phyloP scores from a whole-genome alignment of 2,888 invertebrate genomes.

The Aphodius sticticus region DNA sequence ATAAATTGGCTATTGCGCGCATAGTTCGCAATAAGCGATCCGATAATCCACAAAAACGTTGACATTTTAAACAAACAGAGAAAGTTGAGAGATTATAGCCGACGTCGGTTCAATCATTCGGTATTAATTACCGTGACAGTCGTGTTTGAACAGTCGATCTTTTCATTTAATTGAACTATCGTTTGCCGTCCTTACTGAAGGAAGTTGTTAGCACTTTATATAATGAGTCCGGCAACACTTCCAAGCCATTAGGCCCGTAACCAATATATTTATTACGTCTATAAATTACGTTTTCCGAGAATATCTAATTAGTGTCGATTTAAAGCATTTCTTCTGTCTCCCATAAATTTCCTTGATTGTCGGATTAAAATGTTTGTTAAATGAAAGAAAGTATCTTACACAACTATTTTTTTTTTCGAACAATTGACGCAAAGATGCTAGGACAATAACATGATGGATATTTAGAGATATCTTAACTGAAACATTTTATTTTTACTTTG shows the following conservation, averaged over 20 bases:
- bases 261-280: not conserved
- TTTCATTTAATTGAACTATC: not conserved
- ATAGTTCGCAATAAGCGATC: not conserved
- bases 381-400: not conserved
- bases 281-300: not conserved
- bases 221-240: not conserved
- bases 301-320: not conserved
- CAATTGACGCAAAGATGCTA: not conserved
- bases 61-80: not conserved
- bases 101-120: not conserved
- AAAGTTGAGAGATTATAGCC: not conserved
- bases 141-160: slow-evolving; percentile 4
- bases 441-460: too few species aligned
- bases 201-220: not conserved
- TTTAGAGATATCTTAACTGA: too few species aligned
- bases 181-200: not conserved
- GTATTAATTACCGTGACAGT: not conserved
- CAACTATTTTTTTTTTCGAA: not conserved
- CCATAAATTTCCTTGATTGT: not conserved
- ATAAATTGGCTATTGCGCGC: not conserved
- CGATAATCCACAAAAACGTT: not conserved
- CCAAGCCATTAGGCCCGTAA: not conserved
- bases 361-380: not conserved
- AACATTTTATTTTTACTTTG: too few species aligned
- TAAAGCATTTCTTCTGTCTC: not conserved